A percentile compares a stretch with the other conserved stretches of the same genome.
Conservation (phyloP, 2,888 invertebrate genomes). For the Sisyra nigra region DNA sequence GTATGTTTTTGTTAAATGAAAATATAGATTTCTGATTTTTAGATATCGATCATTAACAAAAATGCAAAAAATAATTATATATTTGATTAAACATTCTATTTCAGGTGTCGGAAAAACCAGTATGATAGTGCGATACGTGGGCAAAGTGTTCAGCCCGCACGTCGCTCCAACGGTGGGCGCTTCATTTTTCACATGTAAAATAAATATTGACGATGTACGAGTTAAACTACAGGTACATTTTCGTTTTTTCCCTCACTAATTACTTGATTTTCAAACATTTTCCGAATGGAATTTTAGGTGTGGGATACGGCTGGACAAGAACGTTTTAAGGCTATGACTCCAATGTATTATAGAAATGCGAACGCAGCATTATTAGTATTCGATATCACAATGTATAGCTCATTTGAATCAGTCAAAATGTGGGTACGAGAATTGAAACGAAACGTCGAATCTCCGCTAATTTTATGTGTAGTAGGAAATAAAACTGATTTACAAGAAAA, state of each 20-base stretch:
- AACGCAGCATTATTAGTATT: slow-evolving; percentile 79
- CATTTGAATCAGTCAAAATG: slow-evolving; percentile 64
- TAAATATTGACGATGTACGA: slow-evolving; percentile 51
- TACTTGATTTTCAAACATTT: not conserved
- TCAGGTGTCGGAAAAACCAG: slow-evolving; percentile 86
- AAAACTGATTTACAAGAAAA: slow-evolving; percentile 57
- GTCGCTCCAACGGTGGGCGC: slow-evolving; percentile 78
- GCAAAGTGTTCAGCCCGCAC: slow-evolving; percentile 57
- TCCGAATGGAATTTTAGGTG: slow-evolving; percentile 32
- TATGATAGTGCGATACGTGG: slow-evolving; percentile 64
- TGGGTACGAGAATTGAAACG: slow-evolving; percentile 69
- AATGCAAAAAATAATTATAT: too few relatives aligned
- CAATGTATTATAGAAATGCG: slow-evolving; percentile 87
- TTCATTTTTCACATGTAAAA: slow-evolving; percentile 75
- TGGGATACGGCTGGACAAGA: slow-evolving; percentile 88
- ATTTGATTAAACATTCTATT: too few relatives aligned
- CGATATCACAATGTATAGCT: slow-evolving; percentile 61
- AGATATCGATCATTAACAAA: too few relatives aligned
- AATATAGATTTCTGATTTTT: too few relatives aligned
- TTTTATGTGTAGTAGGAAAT: slow-evolving; percentile 70
- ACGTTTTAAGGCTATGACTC: slow-evolving; percentile 79
- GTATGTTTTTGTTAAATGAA: too few relatives aligned
- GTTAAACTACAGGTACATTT: slow-evolving; percentile 59
- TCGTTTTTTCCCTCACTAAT: too few relatives aligned
- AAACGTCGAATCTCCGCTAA: slow-evolving; percentile 67